A percentile compares a stretch with the other conserved stretches of the same genome.
Conservation (phyloP, 2,888 invertebrate species). For the Nomada lathburiana region DNA sequence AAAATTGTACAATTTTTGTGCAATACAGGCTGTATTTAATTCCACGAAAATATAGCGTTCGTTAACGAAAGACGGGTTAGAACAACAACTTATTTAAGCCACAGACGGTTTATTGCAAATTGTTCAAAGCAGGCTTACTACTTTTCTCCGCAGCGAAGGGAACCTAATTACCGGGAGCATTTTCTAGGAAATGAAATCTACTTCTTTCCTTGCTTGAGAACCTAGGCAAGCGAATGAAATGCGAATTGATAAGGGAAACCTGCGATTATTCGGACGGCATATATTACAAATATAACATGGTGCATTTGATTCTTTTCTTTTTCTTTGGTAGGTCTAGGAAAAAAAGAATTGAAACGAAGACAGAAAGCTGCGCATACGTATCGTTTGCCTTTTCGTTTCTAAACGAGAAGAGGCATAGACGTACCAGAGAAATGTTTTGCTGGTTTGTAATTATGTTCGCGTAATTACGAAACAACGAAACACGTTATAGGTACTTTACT, state of each 20-base stretch:
- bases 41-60: neutral
- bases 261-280: neutral
- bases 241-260: neutral
- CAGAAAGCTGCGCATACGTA: too few relatives aligned
- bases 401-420: neutral
- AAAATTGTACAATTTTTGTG: neutral
- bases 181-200: neutral
- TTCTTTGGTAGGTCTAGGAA: neutral
- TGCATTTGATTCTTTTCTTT: neutral
- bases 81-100: neutral
- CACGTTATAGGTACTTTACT: neutral
- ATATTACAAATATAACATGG: neutral
- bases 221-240: neutral
- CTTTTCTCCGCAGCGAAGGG: neutral
- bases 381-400: too few relatives aligned
- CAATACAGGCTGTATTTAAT: neutral
- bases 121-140: conserved; percentile 1
- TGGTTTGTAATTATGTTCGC: neutral
- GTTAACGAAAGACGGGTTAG: neutral
- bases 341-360: too few relatives aligned
- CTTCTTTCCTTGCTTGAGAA: neutral
- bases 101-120: neutral
- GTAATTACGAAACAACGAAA: neutral
- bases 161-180: conserved; percentile 18
- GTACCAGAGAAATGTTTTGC: neutral